Percentiles rank a stretch among this genome's conserved stretches.
Conservation (phyloP, 2,113 vertebrate species). For the Siniperca knerii region DNA sequence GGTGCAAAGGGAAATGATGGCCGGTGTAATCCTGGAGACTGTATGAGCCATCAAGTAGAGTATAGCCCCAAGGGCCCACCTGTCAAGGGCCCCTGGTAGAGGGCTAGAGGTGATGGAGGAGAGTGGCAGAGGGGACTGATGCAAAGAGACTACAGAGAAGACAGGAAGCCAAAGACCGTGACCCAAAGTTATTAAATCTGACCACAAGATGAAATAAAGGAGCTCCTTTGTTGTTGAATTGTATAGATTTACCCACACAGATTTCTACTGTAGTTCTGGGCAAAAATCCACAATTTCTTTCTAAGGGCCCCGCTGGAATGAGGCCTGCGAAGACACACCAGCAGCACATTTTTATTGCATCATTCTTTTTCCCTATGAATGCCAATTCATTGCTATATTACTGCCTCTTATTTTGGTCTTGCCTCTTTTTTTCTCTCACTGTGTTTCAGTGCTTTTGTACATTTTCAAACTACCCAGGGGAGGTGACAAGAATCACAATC, state of each 20-base stretch:
- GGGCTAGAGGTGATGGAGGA: conserved; percentile 1
- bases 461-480: conserved; percentile 37
- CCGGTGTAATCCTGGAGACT: conserved; percentile 93
- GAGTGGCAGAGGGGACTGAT: conserved; percentile 37
- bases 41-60: conserved; percentile 90
- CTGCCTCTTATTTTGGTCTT: conserved; percentile 31
- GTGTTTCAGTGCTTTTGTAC: conserved; percentile 42
- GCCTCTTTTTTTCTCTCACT: neutral
- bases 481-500: conserved; percentile 43
- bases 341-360: conserved; percentile 51
- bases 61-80: conserved; percentile 89
- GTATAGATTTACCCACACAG: conserved; percentile 17
- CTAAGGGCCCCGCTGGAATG: conserved; percentile 45
- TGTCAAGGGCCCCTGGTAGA: conserved; percentile 92
- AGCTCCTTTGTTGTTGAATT: conserved; percentile 44
- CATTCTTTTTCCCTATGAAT: conserved; percentile 30
- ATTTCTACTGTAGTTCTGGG: conserved; percentile 40
- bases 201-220: conserved; percentile 42
- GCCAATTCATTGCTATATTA: conserved; percentile 38
- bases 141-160: conserved; percentile 49
- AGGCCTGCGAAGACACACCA: conserved; percentile 44
- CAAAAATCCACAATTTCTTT: conserved; percentile 29
- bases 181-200: conserved; percentile 47
- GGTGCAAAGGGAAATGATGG: conserved; percentile 91
- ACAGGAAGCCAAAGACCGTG: conserved; percentile 52